Evolutionary conservation across 2,888 invertebrate genomes (phyloP).

Genomic region (Mimas tiliae): DNA sequence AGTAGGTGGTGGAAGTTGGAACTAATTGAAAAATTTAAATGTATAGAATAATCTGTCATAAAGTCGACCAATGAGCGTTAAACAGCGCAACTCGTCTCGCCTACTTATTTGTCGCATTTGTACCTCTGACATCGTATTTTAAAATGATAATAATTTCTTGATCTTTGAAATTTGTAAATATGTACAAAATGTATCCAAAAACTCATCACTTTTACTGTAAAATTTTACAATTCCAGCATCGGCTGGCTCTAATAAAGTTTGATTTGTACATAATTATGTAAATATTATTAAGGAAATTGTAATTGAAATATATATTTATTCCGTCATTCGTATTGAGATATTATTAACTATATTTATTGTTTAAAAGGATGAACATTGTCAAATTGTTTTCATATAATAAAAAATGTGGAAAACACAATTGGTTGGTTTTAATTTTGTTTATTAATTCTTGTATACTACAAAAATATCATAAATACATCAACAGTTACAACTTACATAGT

Average conservation of each 20-base stretch:
- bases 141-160: constrained; percentile 3
- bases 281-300: constrained; percentile 58
- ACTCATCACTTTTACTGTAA: constrained; percentile 50
- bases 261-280: constrained; percentile 76
- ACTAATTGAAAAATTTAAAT: no score
- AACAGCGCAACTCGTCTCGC: no score
- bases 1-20: no score
- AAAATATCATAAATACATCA: no score
- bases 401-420: constrained; percentile 53
- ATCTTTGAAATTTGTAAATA: constrained; percentile 63
- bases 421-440: constrained; percentile 16
- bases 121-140: neutral
- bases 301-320: constrained; percentile 77
- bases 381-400: constrained; percentile 81
- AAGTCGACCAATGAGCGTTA: no score
- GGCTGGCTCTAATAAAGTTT: constrained; percentile 51
- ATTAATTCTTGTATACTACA: no score
- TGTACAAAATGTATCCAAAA: constrained; percentile 65
- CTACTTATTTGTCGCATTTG: no score
- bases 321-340: constrained; percentile 73
- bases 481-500: no score
- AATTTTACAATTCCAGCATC: constrained; percentile 61
- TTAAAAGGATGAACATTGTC: constrained; percentile 73
- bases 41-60: no score
- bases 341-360: constrained; percentile 76